Evolutionary conservation across 2,888 invertebrate genomes (phyloP).

Genomic region (Xanthorhoe spadicearia): DNA sequence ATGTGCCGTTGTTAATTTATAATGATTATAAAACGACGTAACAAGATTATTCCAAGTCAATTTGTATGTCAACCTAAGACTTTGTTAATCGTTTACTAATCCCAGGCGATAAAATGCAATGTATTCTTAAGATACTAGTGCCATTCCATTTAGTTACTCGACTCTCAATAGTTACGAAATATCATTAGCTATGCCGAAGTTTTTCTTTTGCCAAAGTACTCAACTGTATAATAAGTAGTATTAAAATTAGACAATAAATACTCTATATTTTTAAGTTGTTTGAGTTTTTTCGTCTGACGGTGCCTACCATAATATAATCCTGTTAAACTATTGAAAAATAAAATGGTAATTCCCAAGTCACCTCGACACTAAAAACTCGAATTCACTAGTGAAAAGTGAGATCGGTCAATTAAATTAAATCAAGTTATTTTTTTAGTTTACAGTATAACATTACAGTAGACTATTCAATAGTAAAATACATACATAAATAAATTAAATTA

Average conservation of each 20-base stretch:
- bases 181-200: conserved; percentile 21
- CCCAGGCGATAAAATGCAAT: neutral
- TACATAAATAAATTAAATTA: neutral
- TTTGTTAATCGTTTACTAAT: too few species aligned
- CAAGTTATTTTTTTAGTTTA: too few species aligned
- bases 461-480: neutral
- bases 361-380: too few species aligned
- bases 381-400: too few species aligned
- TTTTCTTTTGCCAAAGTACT: conserved; percentile 30
- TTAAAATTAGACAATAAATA: conserved; percentile 5
- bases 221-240: conserved; percentile 12
- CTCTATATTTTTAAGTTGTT: neutral
- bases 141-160: neutral
- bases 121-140: neutral
- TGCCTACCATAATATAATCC: too few species aligned
- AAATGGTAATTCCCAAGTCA: too few species aligned
- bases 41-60: too few species aligned
- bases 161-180: neutral
- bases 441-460: neutral
- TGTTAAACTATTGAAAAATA: too few species aligned
- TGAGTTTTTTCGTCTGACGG: neutral
- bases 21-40: too few species aligned
- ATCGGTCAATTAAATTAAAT: too few species aligned
- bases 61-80: too few species aligned
- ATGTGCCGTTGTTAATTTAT: too few species aligned